Base-by-base conservation (phyloP, 2,797 vertebrate genomes). In the Apogon hyalosoma region DNA sequence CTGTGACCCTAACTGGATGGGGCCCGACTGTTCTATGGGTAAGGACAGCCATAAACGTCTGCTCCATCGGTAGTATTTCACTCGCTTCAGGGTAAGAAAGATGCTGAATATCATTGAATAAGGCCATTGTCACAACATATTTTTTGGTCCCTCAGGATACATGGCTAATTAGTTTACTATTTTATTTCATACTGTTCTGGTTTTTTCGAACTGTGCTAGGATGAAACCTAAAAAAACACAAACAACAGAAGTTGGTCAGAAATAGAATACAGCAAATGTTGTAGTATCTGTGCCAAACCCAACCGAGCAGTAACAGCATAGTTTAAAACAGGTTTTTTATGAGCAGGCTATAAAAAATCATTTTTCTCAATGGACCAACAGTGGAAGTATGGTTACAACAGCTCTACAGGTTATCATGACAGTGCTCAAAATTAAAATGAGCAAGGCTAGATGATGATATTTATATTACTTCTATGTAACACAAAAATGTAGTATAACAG, bases 1-100 rank as follows among this genome's bases (percentile, higher is more conserved):
- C 95, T 99, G 98, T 3, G 97, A 99, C 85, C 96, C 98, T 80
- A 98, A 94, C 91, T 99, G 98, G 98, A 99, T 98, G 96, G 98
- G 97, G 75, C 97, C 98, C 0, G 98, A 99, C 94, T 99, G 97
- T 93, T 97, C 97, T 2, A 94, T 97, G 59, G 98, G 98, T 99
- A 89, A 95, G 96, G 18, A 9, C 48, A 14, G 48, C 7, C 33
- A n/a, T 6, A 10, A 47, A 46, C 33, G 9, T 36, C 33, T 36
- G 33, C 33, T 36, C 33, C 33, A 10, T 36, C 33, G 33, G 7
- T 36, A 10, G 33, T 36, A 36, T 8, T 36, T 36, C 7, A 36
- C 33, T 36, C 3, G 33, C 33, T 36, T 36, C 33, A 10, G 33
- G 33, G 7, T 3, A 36, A 2, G 33, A 36, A 36, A 36, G 33